Conservation (phyloP, 2,888 invertebrate genomes). For the Pyralis farinalis region DNA sequence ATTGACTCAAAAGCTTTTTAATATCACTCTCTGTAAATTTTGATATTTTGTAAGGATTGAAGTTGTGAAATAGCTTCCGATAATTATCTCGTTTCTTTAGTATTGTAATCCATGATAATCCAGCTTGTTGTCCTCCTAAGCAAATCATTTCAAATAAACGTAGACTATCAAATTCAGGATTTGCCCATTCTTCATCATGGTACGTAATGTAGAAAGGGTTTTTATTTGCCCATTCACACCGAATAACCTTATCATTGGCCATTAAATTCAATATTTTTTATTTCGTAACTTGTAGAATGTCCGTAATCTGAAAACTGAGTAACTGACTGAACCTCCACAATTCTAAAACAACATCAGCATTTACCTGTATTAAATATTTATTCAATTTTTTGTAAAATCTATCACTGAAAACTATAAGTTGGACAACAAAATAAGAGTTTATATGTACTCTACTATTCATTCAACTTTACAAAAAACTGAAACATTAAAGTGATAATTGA, state of each 20-base stretch:
- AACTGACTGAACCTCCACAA: no score
- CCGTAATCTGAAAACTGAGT: no score
- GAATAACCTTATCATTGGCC: slow-evolving; percentile 15
- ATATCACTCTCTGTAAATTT: slow-evolving; percentile 36
- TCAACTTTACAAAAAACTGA: no score
- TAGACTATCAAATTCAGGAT: slow-evolving; percentile 40
- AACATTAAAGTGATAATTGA: no score
- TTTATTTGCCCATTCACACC: slow-evolving; percentile 54
- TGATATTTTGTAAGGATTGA: slow-evolving; percentile 45
- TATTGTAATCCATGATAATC: slow-evolving; percentile 62
- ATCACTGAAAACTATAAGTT: no score
- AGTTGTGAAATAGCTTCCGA: slow-evolving; percentile 41
- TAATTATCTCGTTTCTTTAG: slow-evolving; percentile 59
- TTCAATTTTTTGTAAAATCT: no score
- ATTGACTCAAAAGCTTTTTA: slow-evolving; percentile 27
- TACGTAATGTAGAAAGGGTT: slow-evolving; percentile 55
- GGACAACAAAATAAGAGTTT: no score
- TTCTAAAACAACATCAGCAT: no score
- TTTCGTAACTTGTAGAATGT: no score
- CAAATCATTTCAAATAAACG: slow-evolving; percentile 62
- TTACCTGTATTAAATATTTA: no score
- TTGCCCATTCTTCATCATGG: slow-evolving; percentile 66
- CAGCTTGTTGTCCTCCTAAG: slow-evolving; percentile 68
- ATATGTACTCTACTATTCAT: no score
- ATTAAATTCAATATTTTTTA: not conserved